Base-by-base conservation (phyloP, 2,797 vertebrate species). In the Gymnocypris eckloni region DNA sequence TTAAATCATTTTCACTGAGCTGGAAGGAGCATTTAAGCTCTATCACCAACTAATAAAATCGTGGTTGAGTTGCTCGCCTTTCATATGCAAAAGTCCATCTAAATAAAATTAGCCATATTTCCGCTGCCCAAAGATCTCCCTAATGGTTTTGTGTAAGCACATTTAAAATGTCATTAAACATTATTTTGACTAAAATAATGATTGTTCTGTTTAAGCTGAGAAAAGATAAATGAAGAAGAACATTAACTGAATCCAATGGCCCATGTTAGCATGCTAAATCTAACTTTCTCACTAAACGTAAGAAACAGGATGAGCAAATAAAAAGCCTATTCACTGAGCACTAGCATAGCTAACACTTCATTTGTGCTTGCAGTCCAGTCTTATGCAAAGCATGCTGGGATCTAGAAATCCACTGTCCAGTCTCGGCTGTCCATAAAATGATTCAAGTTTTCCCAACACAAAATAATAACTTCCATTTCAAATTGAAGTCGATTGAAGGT, bases 1-100 rank as follows among this genome's bases (percentile, higher is more conserved):
- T 15, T 69, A 78, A 64, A 39, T 77, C 54, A 25, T 84, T 73
- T 84, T 86, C 77, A 54, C 25, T 8, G 85, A 77, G 43, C 37
- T 28, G 66, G 52, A 78, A 54, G 43, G 22, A 80, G 70, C 41
- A 45, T 72, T 86, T 64, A 50, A 79, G 41, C 50, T 41, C 59
- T 48, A 85, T 75, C n/a, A 39, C 15, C 45, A 39, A 50, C 20
- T 33, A 75, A 75, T 75, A 86, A 75, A 81, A 70, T 33, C 5
- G 22, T 7, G 37, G 20, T 56, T 67, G 6, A 80, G 79, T 50
- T 80, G 16, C 39, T 52, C 11, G 20, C 13, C 66, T 81, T 25
- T 69, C 79, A 82, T 56, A 39, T 56, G 69, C 22, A 41, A 71
- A 81, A 39, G 22, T 70, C 33, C 9, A 25, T 41, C 10, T 28